phyloP scores from a whole-genome alignment of 2,888 invertebrate genomes.

The Allolobophora icterica region DNA sequence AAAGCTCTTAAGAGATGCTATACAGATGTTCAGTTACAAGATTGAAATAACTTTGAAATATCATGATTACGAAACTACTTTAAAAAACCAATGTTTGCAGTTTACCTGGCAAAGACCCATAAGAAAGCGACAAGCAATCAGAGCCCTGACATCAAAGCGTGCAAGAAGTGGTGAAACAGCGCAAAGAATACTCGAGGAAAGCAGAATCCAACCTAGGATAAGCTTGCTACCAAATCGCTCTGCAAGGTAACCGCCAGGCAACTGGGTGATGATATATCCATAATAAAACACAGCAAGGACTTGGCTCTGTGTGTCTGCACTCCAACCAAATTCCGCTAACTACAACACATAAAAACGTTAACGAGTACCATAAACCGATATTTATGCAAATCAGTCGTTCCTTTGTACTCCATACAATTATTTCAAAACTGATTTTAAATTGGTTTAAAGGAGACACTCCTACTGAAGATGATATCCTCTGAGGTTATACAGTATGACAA shows the following conservation, averaged over 20 bases:
- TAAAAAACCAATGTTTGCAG: background rate
- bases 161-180: constrained; percentile 37
- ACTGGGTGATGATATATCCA: constrained; percentile 48
- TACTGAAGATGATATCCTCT: no score
- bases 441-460: no score
- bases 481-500: no score
- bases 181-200: constrained; percentile 35
- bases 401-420: background rate
- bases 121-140: constrained; percentile 29
- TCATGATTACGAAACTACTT: background rate
- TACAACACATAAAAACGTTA: background rate
- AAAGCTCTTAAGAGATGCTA: background rate
- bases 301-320: constrained; percentile 42
- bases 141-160: constrained; percentile 33
- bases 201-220: constrained; percentile 34
- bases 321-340: constrained; percentile 47
- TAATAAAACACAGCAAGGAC: constrained; percentile 49
- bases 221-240: constrained; percentile 36
- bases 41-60: background rate
- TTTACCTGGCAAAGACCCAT: constrained; percentile 33
- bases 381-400: background rate
- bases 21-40: background rate
- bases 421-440: background rate
- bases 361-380: background rate
- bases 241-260: constrained; percentile 44